phyloP scores from a whole-genome alignment of 1,140 invertebrate species.

The Gryon sp. region DNA sequence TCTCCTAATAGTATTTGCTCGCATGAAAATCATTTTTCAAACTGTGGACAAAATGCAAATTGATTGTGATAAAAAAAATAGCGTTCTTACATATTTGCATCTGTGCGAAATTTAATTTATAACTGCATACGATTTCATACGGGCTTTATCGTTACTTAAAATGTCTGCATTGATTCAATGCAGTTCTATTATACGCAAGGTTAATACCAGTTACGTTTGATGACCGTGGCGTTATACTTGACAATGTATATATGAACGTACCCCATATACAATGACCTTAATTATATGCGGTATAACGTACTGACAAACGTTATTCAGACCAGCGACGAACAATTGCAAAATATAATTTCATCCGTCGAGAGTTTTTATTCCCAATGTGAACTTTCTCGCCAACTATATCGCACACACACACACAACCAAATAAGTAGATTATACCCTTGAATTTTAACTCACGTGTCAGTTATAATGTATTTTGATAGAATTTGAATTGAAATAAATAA shows the following conservation, averaged over 20 bases:
- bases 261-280: conserved; percentile 21
- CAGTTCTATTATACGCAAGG: conserved; percentile 34
- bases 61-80: no score
- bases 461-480: conserved; percentile 19
- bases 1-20: no score
- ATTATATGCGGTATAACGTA: conserved; percentile 27
- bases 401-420: no score
- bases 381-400: neutral
- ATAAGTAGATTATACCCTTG: conserved; percentile 17
- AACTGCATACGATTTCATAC: conserved; percentile 32
- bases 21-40: no score
- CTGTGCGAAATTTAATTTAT: no score
- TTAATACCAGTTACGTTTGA: conserved; percentile 43
- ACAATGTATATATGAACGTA: conserved; percentile 8
- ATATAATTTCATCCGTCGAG: conserved; percentile 9
- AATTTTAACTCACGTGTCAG: conserved; percentile 20
- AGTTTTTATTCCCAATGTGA: neutral
- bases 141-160: conserved; percentile 12
- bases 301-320: conserved; percentile 21
- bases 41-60: no score
- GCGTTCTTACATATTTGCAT: no score
- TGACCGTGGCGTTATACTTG: conserved; percentile 30
- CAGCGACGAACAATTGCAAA: conserved; percentile 5
- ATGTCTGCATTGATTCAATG: conserved; percentile 37
- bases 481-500: conserved; percentile 11